phyloP scores from a whole-genome alignment of 2,113 vertebrate genomes.

The Laticauda laticaudata region DNA sequence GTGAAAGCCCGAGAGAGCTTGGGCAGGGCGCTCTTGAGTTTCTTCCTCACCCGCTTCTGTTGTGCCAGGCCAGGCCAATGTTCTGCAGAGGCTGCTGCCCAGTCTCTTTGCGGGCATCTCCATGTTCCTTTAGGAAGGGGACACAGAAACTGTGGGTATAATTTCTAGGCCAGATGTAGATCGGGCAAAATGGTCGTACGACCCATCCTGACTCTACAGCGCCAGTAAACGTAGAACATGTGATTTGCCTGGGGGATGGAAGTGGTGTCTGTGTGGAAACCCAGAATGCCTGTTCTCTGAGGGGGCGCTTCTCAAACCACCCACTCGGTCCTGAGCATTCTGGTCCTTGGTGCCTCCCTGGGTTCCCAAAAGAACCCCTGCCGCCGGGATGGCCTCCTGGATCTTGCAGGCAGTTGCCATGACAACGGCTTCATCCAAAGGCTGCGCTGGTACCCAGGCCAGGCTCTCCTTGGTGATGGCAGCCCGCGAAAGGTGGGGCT shows the following conservation, averaged over 20 bases:
- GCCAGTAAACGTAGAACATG: not conserved
- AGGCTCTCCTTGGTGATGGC: not conserved
- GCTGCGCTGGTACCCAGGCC: not conserved
- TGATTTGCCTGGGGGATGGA: not conserved
- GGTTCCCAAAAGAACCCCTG: not conserved
- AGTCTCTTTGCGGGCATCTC: not conserved
- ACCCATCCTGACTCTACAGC: not conserved
- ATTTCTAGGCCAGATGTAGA: not conserved
- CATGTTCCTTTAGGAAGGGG: not conserved
- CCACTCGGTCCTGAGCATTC: not conserved
- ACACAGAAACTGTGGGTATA: no score
- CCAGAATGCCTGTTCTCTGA: not conserved
- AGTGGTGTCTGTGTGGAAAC: not conserved
- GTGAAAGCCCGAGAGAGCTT: not conserved
- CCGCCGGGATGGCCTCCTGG: not conserved
- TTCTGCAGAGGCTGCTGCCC: not conserved
- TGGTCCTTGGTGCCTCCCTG: not conserved
- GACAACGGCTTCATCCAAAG: not conserved
- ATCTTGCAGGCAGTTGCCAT: not conserved
- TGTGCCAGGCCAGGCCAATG: not conserved
- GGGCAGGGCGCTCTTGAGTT: not conserved
- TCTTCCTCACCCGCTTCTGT: not conserved
- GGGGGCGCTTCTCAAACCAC: not conserved
- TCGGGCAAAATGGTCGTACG: not conserved
- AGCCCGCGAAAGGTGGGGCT: no score